Base-by-base conservation (phyloP, 2,113 vertebrate species). In the Colinus virginianus region DNA sequence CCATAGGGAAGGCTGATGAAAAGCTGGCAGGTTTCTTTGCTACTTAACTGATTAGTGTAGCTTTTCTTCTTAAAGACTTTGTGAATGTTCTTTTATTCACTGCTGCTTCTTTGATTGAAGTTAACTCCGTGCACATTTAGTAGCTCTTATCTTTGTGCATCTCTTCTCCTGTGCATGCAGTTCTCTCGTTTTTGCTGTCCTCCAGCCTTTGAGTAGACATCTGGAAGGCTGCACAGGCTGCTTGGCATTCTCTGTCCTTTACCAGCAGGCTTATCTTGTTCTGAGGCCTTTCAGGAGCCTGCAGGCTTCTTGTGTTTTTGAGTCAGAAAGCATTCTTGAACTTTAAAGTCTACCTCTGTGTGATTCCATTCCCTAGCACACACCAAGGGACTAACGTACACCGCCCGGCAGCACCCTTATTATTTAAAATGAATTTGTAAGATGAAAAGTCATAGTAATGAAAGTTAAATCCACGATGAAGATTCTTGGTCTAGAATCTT, bases 201-300 rank as follows among this genome's bases (percentile, higher is more conserved):
- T 84, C 28, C 55, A 59, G 63, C 78, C 70, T 90, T 90, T 59
- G 38, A 82, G n/a, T 10, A 78, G 83, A 30, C 58, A 10, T 90
- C 84, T 84, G 74, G 51, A 59, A 89, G 89, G 42, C 63, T 84
- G 34, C n/a, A 84, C 51, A 34, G 28, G 6, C 74, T 93, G 75
- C 70, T 58, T 88, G 66, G 68, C 22, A 26, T 63, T 94, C 88
- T 61, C n/a, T 56, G 72, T 89, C 64, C 81, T 94, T 95, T 87
- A 82, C 84, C 78, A 79, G 88, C 49, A 89, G 55, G 49, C 62
- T 90, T 84, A 34, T 79, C 87, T 72, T 84, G 56, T 87, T 81
- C 49, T 77, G 53, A 58, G 63, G 69, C 55, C 78, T 92, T 94
- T 90, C 63, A 92, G 70, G 55, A 92, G 38, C 59, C 67, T 66